phyloP scores from a whole-genome alignment of 2,113 vertebrate species.

The Tichodroma muraria region DNA sequence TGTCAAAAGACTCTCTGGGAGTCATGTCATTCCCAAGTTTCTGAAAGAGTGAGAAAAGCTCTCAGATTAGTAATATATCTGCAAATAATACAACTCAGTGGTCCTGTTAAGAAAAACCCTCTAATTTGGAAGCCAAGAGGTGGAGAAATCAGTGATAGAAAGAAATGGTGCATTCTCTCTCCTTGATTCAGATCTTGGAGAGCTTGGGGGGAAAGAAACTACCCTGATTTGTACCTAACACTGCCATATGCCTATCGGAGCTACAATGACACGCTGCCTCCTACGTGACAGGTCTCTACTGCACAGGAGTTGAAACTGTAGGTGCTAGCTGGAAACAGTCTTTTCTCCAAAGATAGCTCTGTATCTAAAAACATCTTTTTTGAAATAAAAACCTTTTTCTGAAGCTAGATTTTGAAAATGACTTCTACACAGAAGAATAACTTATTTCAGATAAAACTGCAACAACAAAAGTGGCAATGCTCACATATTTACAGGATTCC shows the following conservation, averaged over 20 bases:
- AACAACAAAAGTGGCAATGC: neutral
- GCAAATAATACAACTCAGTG: neutral
- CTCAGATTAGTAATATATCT: neutral
- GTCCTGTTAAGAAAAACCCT: neutral
- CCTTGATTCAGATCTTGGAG: neutral
- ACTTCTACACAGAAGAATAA: neutral
- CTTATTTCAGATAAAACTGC: neutral
- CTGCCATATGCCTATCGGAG: neutral
- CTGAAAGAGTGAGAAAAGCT: slow-evolving; percentile 56
- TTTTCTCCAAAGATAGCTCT: neutral
- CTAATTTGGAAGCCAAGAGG: neutral
- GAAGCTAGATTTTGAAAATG: neutral
- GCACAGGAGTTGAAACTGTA: neutral
- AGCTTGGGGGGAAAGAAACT: neutral
- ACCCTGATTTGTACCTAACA: neutral
- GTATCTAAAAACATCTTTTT: neutral
- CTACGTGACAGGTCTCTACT: neutral
- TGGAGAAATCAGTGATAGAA: neutral
- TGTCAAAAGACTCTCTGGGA: slow-evolving; percentile 64
- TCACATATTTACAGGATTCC: neutral
- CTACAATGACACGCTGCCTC: neutral
- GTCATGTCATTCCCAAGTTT: slow-evolving; percentile 68
- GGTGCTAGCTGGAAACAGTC: neutral
- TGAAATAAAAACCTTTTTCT: neutral
- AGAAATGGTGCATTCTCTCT: neutral